These are phyloP conservation scores for Engystomops pustulosus DNA, from an alignment of 2,113 vertebrate species.

Conservation along the genomic window DNA sequence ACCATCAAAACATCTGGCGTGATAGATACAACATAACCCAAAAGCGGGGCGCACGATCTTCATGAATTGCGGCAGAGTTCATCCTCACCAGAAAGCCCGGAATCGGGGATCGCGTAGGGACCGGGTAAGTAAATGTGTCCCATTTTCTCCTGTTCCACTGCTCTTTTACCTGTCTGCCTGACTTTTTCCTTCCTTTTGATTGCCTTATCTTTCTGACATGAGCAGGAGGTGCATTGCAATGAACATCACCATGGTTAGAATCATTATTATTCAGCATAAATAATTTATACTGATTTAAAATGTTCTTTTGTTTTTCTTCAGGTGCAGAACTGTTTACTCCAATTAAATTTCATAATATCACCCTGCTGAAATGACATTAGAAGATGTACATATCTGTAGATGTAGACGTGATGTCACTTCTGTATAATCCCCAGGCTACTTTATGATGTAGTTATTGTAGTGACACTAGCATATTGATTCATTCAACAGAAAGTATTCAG, in stretches of 20 bases:
- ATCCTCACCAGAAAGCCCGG: no score
- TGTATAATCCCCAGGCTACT: no score
- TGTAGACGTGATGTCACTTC: background rate
- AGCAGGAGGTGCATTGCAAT: constrained; percentile 14
- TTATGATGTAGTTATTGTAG: no score
- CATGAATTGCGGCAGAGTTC: no score
- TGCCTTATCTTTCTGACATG: constrained; percentile 13
- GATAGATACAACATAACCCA: no score
- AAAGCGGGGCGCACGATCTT: no score
- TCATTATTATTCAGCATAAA: background rate
- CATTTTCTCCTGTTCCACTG: background rate
- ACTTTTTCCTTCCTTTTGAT: background rate
- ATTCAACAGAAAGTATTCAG: no score
- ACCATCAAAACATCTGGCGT: no score
- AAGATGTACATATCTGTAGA: background rate
- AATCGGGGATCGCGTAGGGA: no score
- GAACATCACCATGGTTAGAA: background rate
- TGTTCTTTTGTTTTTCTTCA: background rate
- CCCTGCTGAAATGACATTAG: background rate
- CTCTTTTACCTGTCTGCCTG: background rate
- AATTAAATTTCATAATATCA: background rate
- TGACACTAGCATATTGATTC: no score
- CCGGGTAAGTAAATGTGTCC: no score
- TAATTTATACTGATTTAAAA: constrained; percentile 13
- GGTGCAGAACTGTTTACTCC: background rate